Percentiles rank a stretch among this genome's conserved stretches.
These are phyloP conservation scores for Pluvianellus socialis DNA, from an alignment of 2,113 vertebrate genomes.

Conservation along the genomic window DNA sequence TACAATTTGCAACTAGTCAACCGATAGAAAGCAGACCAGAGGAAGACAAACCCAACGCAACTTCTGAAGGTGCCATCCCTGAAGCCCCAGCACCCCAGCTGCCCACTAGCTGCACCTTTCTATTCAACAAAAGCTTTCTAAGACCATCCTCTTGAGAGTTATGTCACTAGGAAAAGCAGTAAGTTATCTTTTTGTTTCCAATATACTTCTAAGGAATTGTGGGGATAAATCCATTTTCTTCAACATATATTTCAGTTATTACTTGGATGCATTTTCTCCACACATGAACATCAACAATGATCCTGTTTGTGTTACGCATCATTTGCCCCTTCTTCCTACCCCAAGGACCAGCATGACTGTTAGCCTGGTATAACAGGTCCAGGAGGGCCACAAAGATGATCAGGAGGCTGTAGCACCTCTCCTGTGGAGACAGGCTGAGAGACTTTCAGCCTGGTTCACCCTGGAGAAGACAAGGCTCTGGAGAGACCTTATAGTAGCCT, in stretches of 20 bases:
- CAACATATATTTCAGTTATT: background rate
- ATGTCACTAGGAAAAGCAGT: background rate
- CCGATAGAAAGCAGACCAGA: background rate
- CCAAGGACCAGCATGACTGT: background rate
- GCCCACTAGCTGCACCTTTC: background rate
- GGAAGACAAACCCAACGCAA: background rate
- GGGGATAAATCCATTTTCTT: background rate
- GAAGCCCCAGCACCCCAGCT: background rate
- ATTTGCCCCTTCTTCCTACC: background rate
- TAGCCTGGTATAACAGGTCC: background rate
- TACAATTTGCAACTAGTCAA: fast-evolving
- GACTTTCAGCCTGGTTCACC: too few species aligned
- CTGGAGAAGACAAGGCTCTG: too few species aligned
- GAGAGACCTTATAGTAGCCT: too few species aligned
- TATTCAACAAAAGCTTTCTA: background rate
- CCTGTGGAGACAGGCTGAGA: too few species aligned
- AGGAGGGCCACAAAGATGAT: too few species aligned
- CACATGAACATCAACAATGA: background rate
- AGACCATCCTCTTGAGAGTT: background rate
- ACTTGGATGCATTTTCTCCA: background rate
- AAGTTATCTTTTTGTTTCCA: background rate
- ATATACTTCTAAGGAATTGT: background rate
- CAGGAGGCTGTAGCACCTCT: too few species aligned
- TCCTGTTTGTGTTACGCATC: background rate
- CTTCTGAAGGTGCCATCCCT: background rate